Conservation (phyloP, 2,797 vertebrate species). For the Pogoniulus pusillus region DNA sequence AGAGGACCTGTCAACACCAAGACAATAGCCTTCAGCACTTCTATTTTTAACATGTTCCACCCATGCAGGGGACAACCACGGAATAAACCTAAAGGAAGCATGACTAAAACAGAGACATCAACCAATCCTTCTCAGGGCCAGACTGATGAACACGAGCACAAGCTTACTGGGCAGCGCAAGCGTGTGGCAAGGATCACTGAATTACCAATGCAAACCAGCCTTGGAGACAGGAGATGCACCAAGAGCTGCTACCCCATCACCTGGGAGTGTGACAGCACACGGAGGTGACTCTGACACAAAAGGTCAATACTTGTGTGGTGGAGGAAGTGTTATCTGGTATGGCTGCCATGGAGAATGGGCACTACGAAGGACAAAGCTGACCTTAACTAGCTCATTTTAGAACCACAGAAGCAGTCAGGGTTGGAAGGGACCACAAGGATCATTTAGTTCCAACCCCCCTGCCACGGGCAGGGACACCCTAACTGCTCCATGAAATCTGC, state of each 20-base stretch:
- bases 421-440: too few species aligned
- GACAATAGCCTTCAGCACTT: not conserved
- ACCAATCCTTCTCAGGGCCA: not conserved
- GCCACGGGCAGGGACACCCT: too few species aligned
- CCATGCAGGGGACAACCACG: not conserved
- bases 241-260: not conserved
- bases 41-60: slow-evolving; percentile 62
- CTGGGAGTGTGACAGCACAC: not conserved
- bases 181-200: not conserved
- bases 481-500: not conserved
- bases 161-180: not conserved
- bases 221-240: not conserved
- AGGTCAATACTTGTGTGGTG: not conserved
- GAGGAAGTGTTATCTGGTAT: not conserved
- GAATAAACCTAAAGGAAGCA: not conserved
- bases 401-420: too few species aligned
- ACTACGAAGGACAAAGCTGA: not conserved
- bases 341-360: not conserved
- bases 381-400: not conserved
- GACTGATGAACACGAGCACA: accelerated
- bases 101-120: not conserved
- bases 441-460: too few species aligned
- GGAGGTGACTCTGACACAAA: not conserved
- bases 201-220: accelerated
- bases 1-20: slow-evolving; percentile 5